Base-by-base conservation (phyloP, 2,888 invertebrate species). In the Patella ulyssiponensis region DNA sequence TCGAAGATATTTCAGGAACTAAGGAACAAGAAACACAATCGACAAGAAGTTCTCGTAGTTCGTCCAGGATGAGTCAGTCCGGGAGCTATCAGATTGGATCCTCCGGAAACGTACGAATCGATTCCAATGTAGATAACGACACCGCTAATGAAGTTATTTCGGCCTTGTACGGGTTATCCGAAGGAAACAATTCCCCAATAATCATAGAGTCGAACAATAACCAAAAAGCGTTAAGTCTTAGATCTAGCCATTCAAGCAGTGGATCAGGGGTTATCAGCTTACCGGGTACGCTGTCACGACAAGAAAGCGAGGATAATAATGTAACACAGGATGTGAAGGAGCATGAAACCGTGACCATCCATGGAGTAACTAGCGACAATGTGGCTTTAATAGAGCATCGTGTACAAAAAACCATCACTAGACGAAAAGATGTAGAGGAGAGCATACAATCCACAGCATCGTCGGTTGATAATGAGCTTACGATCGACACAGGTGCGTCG, bases 1-100 rank as follows among this genome's bases (percentile, higher is more conserved):
- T 86, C n/a, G 85, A 86, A 70, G 85, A 86, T 78, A 79, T 86
- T 14, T 86, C 85, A 69, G 84, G 84, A 71, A 80, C 81, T 7
- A 83, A 85, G 58, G 83, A 85, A 76, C 85, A 83, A 77, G 84
- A 84, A 14, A 84, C 84, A 27, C 82, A 23, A 20, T 44, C 44
- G 1, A 44, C 44, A 44, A 44, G 44, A 44, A 64, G 64, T 64
- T 64, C 64, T 14, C 20, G 64, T 12, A 64, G 64, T 64, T 23
- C 20, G 2, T 64, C 64, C 23, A 23, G 20, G 11, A 23, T 20
- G 7, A 64, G 23, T 14, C 64, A 64, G 64, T 64, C 64, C 20
- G 64, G 64, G 1, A 12, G 20, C 20, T 64, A 64, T 64, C 64
- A 64, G 14, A 64, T 64, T 23, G 64, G 64, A 9, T 64, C 64